Percentiles rank a stretch among this genome's conserved stretches.
These are phyloP conservation scores for Halocaridina rubra DNA, from an alignment of 2,888 invertebrate genomes.

Conservation along the genomic window DNA sequence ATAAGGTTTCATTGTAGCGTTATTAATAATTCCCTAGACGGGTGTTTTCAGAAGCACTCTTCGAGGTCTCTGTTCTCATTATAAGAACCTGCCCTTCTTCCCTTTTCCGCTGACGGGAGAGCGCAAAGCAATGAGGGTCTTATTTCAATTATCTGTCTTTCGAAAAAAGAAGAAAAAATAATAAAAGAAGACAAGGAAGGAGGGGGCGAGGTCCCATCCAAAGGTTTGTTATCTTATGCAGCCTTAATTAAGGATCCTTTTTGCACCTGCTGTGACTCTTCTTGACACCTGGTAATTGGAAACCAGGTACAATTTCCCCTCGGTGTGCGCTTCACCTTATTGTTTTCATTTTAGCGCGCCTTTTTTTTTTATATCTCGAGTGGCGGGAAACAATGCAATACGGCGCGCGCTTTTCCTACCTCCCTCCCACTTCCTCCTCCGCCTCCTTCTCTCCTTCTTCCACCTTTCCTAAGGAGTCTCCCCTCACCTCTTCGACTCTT, in stretches of 20 bases:
- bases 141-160: constrained; percentile 27
- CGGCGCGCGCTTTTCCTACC: not conserved
- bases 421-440: not conserved
- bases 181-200: no score
- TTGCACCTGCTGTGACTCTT: constrained; percentile 28
- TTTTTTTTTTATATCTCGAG: constrained; percentile 26
- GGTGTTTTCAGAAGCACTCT: not conserved
- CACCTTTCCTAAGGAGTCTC: no score
- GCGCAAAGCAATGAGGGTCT: constrained; percentile 17
- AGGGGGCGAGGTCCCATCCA: not conserved
- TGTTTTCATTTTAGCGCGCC: constrained; percentile 42
- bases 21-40: constrained; percentile 33
- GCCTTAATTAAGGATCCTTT: constrained; percentile 13
- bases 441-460: not conserved
- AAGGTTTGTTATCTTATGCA: constrained; percentile 28
- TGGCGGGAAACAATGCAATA: constrained; percentile 41
- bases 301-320: constrained; percentile 36
- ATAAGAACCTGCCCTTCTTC: not conserved
- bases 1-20: constrained; percentile 22
- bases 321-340: constrained; percentile 35
- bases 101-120: not conserved
- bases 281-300: constrained; percentile 42
- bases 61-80: constrained; percentile 8
- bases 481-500: not conserved
- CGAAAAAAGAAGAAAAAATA: no score